Conservation (phyloP, 2,888 invertebrate species). For the Mesorhabditis belari region DNA sequence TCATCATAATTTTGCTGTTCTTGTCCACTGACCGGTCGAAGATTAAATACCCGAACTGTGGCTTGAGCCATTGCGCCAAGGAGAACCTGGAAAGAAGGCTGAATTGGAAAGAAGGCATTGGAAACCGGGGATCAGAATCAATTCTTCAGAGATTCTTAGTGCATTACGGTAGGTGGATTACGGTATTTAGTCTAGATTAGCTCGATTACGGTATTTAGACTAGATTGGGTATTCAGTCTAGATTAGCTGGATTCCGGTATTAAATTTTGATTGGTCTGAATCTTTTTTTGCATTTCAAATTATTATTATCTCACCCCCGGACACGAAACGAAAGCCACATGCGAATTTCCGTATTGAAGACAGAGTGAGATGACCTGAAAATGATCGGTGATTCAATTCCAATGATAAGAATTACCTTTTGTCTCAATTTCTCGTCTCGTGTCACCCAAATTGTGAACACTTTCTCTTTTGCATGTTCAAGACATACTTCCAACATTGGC, state of each 20-base stretch:
- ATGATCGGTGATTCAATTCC: neutral
- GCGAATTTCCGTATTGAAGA: conserved; percentile 21
- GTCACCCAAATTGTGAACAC: conserved; percentile 47
- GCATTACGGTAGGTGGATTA: too few species aligned
- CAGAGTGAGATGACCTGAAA: conserved; percentile 33
- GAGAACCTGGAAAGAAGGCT: conserved; percentile 28
- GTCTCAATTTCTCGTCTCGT: conserved; percentile 19
- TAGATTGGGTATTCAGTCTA: neutral
- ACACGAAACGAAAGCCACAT: conserved; percentile 36
- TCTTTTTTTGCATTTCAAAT: neutral
- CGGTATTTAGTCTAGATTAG: too few species aligned
- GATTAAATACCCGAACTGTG: conserved; percentile 34
- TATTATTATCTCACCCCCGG: conserved; percentile 16
- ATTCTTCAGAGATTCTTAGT: too few species aligned
- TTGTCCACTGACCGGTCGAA: conserved; percentile 8
- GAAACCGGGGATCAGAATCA: too few species aligned
- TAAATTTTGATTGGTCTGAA: neutral
- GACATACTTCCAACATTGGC: conserved; percentile 46
- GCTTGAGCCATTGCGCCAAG: conserved; percentile 47
- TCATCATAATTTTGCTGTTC: too few species aligned
- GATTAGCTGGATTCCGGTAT: neutral
- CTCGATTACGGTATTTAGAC: neutral
- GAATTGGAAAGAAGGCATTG: too few species aligned
- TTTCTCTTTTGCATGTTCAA: conserved; percentile 24
- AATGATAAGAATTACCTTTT: conserved; percentile 12